Percentiles rank a stretch among this genome's conserved stretches.
phyloP scores from a whole-genome alignment of 2,797 vertebrate species.

The Sebastes iracundus region DNA sequence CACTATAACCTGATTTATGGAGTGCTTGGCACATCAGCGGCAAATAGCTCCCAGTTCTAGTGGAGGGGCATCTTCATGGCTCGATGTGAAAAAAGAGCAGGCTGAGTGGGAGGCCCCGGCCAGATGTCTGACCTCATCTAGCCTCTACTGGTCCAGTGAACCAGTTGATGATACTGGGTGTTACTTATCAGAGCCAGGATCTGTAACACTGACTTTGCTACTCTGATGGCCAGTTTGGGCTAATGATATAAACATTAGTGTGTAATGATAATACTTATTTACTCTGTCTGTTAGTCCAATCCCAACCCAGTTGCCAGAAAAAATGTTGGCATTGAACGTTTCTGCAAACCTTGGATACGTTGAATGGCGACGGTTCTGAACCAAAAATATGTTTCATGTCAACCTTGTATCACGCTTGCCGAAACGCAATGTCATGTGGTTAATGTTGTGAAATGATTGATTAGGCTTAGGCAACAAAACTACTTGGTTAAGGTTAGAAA shows the following conservation, averaged over 20 bases:
- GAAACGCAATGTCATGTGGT: too few relatives aligned
- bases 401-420: too few relatives aligned
- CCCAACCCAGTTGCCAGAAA: too few relatives aligned
- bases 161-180: constrained; percentile 25
- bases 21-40: constrained; percentile 34
- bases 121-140: constrained; percentile 53
- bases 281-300: background rate
- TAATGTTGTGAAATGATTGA: too few relatives aligned
- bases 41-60: constrained; percentile 41
- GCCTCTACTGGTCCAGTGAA: constrained; percentile 32
- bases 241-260: background rate
- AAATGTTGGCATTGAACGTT: too few relatives aligned
- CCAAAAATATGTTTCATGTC: too few relatives aligned
- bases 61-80: constrained; percentile 25
- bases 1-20: constrained; percentile 61
- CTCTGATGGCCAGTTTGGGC: background rate
- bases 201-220: background rate
- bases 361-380: too few relatives aligned
- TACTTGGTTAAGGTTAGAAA: too few relatives aligned
- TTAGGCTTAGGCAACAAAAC: too few relatives aligned
- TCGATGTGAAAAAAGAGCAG: constrained; percentile 14
- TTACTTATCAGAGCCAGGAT: constrained; percentile 16
- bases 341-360: too few relatives aligned
- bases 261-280: background rate
- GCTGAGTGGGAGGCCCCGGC: constrained; percentile 36